Conservation (phyloP, 2,888 invertebrate species). For the Apodemia mormo region DNA sequence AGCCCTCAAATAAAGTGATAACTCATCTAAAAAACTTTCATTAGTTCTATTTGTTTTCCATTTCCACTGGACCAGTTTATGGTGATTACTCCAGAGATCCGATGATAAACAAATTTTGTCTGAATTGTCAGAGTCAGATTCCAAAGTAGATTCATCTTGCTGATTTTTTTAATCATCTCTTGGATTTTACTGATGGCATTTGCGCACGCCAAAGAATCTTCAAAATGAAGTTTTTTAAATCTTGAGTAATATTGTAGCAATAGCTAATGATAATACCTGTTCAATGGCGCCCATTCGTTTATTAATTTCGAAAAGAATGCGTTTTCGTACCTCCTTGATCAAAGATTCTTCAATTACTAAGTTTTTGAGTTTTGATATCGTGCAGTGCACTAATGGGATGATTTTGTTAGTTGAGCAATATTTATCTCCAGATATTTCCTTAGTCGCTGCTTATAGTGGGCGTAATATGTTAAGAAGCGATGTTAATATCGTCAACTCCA, state of each 20-base stretch:
- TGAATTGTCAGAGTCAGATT: conserved; percentile 42
- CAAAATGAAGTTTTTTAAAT: conserved; percentile 45
- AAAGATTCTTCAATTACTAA: conserved; percentile 36
- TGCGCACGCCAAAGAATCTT: conserved; percentile 30
- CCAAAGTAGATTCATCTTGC: conserved; percentile 23
- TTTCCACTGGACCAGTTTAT: conserved; percentile 42
- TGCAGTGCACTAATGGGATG: conserved; percentile 41
- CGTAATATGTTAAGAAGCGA: conserved; percentile 41
- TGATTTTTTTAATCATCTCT: conserved; percentile 19
- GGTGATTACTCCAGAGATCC: conserved; percentile 41
- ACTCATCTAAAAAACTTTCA: conserved; percentile 34
- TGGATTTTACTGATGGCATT: conserved; percentile 16
- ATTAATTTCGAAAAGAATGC: conserved; percentile 32
- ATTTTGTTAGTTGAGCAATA: conserved; percentile 44
- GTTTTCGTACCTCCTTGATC: conserved; percentile 34
- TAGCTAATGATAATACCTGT: conserved; percentile 39
- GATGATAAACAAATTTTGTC: conserved; percentile 38
- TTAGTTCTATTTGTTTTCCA: conserved; percentile 39
- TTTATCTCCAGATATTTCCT: conserved; percentile 48
- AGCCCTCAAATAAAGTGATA: conserved; percentile 39
- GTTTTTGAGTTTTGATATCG: conserved; percentile 33
- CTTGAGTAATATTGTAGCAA: conserved; percentile 42
- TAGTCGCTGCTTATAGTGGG: conserved; percentile 48
- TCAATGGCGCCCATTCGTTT: conserved; percentile 40
- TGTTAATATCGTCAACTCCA: conserved; percentile 39